Percentiles rank a stretch among this genome's conserved stretches.
These are phyloP conservation scores for Xanthorhoe designata DNA, from an alignment of 2,888 invertebrate genomes.

Conservation along the genomic window DNA sequence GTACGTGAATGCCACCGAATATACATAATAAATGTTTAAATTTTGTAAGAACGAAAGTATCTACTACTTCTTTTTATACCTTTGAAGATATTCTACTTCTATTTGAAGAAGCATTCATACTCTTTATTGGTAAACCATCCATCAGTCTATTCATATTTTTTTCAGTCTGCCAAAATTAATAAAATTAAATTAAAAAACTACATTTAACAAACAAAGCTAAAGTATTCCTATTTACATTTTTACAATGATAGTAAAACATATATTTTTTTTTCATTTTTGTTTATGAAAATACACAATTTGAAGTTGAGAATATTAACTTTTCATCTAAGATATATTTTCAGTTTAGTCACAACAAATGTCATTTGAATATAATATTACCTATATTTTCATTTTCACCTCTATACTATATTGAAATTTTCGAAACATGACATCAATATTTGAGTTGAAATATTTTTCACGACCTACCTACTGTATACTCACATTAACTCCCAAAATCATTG, in stretches of 20 bases:
- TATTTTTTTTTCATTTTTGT: slow-evolving; percentile 20
- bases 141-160: slow-evolving; percentile 43
- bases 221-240: slow-evolving; percentile 26
- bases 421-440: slow-evolving; percentile 14
- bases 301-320: slow-evolving; percentile 22
- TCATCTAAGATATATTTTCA: slow-evolving; percentile 10
- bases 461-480: slow-evolving; percentile 7
- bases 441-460: slow-evolving; percentile 14
- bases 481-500: slow-evolving; percentile 10
- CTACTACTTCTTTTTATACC: neutral
- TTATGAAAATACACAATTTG: slow-evolving; percentile 25
- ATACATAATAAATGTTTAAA: slow-evolving; percentile 5
- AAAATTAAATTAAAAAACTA: slow-evolving; percentile 33
- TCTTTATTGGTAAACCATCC: slow-evolving; percentile 31
- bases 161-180: slow-evolving; percentile 45
- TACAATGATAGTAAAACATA: slow-evolving; percentile 24
- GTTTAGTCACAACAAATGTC: slow-evolving; percentile 38
- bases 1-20: slow-evolving; percentile 26
- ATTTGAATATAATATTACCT: slow-evolving; percentile 31
- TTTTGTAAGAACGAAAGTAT: slow-evolving; percentile 4
- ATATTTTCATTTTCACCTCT: slow-evolving; percentile 15
- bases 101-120: slow-evolving; percentile 33
- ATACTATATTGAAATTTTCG: slow-evolving; percentile 12
- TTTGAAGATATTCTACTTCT: slow-evolving; percentile 13
- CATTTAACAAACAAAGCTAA: slow-evolving; percentile 23